Conservation (phyloP, 2,888 invertebrate genomes). For the Lasioglossum malachurum region DNA sequence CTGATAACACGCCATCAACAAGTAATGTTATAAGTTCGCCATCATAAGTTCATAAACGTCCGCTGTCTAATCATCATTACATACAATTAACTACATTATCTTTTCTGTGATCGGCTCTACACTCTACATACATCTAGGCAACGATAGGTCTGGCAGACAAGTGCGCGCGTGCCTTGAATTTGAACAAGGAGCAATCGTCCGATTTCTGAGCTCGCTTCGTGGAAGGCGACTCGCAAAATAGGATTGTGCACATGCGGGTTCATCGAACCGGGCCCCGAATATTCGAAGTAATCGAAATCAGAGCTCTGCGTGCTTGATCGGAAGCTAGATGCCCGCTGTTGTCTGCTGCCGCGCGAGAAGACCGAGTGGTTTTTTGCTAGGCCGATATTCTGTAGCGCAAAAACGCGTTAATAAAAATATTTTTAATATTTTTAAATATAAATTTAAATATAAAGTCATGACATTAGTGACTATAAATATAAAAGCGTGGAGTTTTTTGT, state of each 20-base stretch:
- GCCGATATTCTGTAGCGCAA: too few relatives aligned
- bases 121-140: constrained; percentile 36
- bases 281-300: not conserved
- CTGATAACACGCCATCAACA: not conserved
- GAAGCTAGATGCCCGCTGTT: not conserved
- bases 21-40: too few relatives aligned
- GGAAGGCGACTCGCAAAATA: constrained; percentile 30
- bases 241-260: constrained; percentile 32
- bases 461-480: too few relatives aligned
- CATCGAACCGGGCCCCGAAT: constrained; percentile 40
- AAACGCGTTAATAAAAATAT: too few relatives aligned
- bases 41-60: too few relatives aligned
- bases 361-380: too few relatives aligned
- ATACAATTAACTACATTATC: not conserved
- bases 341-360: too few relatives aligned
- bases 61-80: not conserved
- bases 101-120: not conserved
- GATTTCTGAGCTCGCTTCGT: constrained; percentile 22
- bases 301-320: not conserved
- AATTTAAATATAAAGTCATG: too few relatives aligned
- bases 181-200: constrained; percentile 34
- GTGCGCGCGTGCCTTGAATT: constrained; percentile 29
- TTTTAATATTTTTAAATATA: too few relatives aligned
- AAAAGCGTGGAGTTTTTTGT: too few relatives aligned
- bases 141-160: constrained; percentile 29